Percentiles rank a stretch among this genome's conserved stretches.
Conservation (phyloP, 2,797 vertebrate genomes). For the Pseudotriccus pelzelni region DNA sequence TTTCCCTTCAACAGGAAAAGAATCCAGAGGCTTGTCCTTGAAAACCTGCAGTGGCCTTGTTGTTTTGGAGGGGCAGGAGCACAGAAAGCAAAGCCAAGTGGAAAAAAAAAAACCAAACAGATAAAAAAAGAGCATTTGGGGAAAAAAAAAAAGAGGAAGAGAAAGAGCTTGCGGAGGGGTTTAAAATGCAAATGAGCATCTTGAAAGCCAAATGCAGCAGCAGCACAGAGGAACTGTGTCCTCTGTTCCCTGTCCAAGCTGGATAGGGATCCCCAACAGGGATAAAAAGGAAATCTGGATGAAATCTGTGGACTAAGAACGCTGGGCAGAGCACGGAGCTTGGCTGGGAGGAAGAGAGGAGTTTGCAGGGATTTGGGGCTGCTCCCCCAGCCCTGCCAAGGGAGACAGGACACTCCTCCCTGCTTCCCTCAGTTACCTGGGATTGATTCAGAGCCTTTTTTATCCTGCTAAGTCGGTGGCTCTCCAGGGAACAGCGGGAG, state of each 20-base stretch:
- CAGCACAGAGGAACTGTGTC: neutral
- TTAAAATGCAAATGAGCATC: conserved; percentile 40
- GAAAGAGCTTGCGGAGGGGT: neutral
- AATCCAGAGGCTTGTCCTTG: neutral
- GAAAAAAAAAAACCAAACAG: neutral
- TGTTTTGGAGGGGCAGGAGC: neutral
- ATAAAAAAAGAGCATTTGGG: neutral
- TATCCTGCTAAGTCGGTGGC: neutral
- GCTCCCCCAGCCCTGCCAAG: neutral
- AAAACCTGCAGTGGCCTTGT: neutral
- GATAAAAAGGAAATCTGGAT: neutral
- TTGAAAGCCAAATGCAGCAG: conserved; percentile 18
- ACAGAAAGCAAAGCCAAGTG: neutral
- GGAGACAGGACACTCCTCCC: neutral
- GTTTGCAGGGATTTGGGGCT: neutral
- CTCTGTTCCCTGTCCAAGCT: conserved; percentile 26
- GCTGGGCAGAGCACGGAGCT: neutral
- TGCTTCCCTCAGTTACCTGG: neutral
- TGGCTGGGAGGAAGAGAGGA: neutral
- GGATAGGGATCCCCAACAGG: neutral
- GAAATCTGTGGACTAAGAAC: neutral
- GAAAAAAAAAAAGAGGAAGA: neutral
- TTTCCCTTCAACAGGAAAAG: neutral
- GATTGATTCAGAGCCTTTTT: neutral
- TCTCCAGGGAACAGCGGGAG: neutral